Evolutionary conservation across 2,113 vertebrate species (phyloP).

Genomic region (Turdus rufiventris): DNA sequence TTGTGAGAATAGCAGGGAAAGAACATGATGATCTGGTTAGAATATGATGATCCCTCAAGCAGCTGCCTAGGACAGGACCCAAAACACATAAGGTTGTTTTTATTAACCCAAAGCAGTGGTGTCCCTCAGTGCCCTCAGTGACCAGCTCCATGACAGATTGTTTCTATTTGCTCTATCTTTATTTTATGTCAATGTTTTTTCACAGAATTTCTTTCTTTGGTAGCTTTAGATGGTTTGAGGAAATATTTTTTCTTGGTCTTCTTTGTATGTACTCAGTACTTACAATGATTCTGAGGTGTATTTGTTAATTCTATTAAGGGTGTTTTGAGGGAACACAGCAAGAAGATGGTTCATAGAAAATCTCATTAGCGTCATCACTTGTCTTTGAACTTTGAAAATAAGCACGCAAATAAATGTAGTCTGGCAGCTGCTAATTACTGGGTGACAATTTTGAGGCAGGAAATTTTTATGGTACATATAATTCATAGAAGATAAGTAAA

Average conservation of each 20-base stretch:
- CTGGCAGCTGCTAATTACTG: neutral
- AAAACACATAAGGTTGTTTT: neutral
- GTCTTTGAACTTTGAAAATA: constrained; percentile 11
- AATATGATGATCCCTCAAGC: neutral
- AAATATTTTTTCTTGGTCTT: neutral
- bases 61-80: neutral
- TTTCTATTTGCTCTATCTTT: neutral
- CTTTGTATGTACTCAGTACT: neutral
- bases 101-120: neutral
- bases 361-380: neutral
- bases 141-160: neutral
- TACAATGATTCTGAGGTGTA: neutral
- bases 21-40: neutral
- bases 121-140: neutral
- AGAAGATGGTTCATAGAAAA: neutral
- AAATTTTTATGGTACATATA: neutral
- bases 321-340: neutral
- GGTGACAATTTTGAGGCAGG: neutral
- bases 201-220: neutral
- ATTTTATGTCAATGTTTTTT: neutral
- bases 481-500: neutral
- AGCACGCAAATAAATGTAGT: neutral
- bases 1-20: neutral
- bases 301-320: neutral
- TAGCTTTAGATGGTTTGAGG: neutral